Base-by-base conservation (phyloP, 1,140 invertebrate genomes). In the Pseudomyrmex dendroicus region DNA sequence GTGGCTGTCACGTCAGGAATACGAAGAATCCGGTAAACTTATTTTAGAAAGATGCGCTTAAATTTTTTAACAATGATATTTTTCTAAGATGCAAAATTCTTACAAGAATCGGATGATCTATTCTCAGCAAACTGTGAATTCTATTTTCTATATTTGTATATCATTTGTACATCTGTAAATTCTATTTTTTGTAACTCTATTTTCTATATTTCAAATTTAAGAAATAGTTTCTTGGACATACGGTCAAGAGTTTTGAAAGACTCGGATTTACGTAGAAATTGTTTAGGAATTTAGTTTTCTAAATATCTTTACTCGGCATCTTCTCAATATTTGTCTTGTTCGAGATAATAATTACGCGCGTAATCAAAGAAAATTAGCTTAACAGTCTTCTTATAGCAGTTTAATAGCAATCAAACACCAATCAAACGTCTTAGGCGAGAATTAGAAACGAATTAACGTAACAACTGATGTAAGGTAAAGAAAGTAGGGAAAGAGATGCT, bases 1-100 rank as follows among this genome's bases (percentile, higher is more conserved):
- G 97, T 99, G 98, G 98, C 97, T 99, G 82, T 98, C 98, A 0
- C 98, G 98, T 88, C 98, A 99, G 92, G 98, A 99, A 93, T 99
- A 99, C 94, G 98, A 99, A 89, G 98, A 99, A 92, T 97, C 96
- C 1, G 98, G 98, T 2, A 98, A 98, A 91, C 95, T 96, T 22
- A 98, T 98, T 93, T 97, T 99, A 48, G 98, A 99, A 90, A 95
- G 98, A 84, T 92, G 91, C 83, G 85, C 88, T 54, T 92, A 86
- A 91, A 63, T 35, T 52, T 35, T 35, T 35, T 5, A 35, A 35
- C 5, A 35, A 35, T 7, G 35, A 5, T 35, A 35, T 35, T 35
- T 7, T 35, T 25, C 0, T 73, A 20, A 57, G 2, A 12, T 12
- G 48, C 12, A 13, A 17, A 78, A 50, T 35, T 12, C 12, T 22